Conservation (phyloP, 1,140 invertebrate genomes). For the Dolichoris vasculosae region DNA sequence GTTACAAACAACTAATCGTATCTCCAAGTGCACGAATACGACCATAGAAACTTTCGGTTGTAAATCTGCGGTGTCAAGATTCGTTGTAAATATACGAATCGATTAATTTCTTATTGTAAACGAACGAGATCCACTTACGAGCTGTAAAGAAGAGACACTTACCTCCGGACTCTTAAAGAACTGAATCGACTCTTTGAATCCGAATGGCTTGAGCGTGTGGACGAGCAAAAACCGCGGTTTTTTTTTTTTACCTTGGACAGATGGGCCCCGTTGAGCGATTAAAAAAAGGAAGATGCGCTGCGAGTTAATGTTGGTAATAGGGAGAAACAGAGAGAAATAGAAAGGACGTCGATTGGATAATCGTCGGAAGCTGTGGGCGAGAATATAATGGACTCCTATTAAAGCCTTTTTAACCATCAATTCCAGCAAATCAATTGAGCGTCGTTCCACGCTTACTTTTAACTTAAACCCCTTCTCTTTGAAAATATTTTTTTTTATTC, state of each 20-base stretch:
- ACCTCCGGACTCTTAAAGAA: neutral
- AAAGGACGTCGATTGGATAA: constrained; percentile 54
- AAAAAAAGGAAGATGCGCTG: constrained; percentile 9
- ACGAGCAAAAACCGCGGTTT: neutral
- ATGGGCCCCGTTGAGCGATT: neutral
- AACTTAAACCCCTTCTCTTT: neutral
- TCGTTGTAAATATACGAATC: no score
- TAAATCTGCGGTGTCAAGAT: no score
- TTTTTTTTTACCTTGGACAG: constrained; percentile 20
- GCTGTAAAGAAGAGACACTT: neutral
- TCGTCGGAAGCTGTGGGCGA: constrained; percentile 57
- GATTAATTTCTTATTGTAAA: no score
- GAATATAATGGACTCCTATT: constrained; percentile 56
- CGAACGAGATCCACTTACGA: neutral
- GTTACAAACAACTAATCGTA: no score
- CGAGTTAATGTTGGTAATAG: constrained; percentile 13
- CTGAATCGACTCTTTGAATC: neutral
- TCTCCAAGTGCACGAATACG: no score
- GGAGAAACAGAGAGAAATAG: constrained; percentile 46
- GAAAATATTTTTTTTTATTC: neutral
- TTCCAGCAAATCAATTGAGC: constrained; percentile 56
- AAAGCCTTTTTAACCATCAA: constrained; percentile 52
- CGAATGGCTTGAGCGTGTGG: neutral
- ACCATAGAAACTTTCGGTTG: no score
- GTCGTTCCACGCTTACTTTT: constrained; percentile 30